A percentile compares a stretch with the other conserved stretches of the same genome.
phyloP scores from a whole-genome alignment of 1,140 invertebrate genomes.

The Hyles vespertilio region DNA sequence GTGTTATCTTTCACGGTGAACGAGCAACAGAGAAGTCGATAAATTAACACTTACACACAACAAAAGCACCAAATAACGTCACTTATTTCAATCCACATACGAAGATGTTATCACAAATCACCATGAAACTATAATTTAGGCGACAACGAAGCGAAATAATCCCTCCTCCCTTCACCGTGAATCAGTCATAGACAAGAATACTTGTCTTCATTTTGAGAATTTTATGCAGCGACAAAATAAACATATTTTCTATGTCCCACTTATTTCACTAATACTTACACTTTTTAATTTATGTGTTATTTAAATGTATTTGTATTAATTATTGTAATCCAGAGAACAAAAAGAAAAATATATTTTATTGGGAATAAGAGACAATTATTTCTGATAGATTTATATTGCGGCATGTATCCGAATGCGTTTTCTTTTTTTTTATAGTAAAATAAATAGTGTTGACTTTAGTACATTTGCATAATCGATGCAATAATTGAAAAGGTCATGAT shows the following conservation, averaged over 20 bases:
- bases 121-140: slow-evolving; percentile 51
- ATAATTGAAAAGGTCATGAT: no score
- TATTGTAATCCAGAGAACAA: no score
- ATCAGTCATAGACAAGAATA: slow-evolving; percentile 55
- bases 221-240: neutral
- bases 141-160: slow-evolving; percentile 71
- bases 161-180: slow-evolving; percentile 69
- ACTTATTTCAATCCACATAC: slow-evolving; percentile 54
- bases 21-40: slow-evolving; percentile 27
- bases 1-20: slow-evolving; percentile 46
- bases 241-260: neutral
- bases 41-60: slow-evolving; percentile 39
- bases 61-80: slow-evolving; percentile 42
- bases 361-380: no score
- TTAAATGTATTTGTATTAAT: no score
- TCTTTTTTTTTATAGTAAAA: no score
- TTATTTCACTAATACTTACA: no score
- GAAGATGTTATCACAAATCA: slow-evolving; percentile 51
- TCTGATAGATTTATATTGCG: neutral
- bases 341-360: no score
- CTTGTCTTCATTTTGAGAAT: slow-evolving; percentile 3
- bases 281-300: no score
- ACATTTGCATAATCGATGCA: no score
- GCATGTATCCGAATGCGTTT: neutral
- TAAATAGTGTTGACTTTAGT: no score